Evolutionary conservation across 2,888 invertebrate species (phyloP).

Genomic region (Panopea generosa): DNA sequence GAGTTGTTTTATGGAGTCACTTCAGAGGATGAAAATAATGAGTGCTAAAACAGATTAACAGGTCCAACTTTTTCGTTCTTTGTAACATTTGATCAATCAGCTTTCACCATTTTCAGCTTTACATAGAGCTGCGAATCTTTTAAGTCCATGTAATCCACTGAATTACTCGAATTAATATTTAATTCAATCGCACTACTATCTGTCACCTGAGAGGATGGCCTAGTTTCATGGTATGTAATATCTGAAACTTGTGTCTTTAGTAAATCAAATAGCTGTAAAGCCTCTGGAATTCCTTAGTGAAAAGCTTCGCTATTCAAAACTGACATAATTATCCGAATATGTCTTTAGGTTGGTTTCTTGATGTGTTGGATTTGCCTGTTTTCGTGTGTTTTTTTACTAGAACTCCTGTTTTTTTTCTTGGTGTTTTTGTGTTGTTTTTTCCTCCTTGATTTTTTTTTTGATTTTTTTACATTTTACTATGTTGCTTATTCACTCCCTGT

Average conservation of each 20-base stretch:
- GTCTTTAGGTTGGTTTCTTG: neutral
- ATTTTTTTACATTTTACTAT: too few relatives aligned
- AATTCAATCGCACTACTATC: too few relatives aligned
- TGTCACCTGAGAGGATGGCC: conserved; percentile 46
- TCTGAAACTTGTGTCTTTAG: conserved; percentile 45
- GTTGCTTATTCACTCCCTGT: too few relatives aligned
- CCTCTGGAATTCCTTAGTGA: conserved; percentile 28
- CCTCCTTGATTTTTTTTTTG: too few relatives aligned
- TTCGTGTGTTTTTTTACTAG: too few relatives aligned
- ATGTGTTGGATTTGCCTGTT: too few relatives aligned
- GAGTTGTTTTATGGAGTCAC: conserved; percentile 21
- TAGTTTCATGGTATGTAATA: conserved; percentile 44
- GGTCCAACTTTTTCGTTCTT: too few relatives aligned
- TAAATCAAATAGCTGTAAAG: conserved; percentile 35
- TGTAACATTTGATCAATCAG: conserved; percentile 10
- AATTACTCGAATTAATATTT: conserved; percentile 18
- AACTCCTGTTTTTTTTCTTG: neutral
- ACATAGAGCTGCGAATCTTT: conserved; percentile 17
- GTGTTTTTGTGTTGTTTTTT: too few relatives aligned
- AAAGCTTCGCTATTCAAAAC: conserved; percentile 25
- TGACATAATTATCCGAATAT: conserved; percentile 19
- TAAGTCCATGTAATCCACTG: conserved; percentile 14
- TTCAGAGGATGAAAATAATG: conserved; percentile 21
- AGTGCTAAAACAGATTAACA: conserved; percentile 21
- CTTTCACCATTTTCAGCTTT: conserved; percentile 15